Evolutionary conservation across 2,797 vertebrate species (phyloP).

Genomic region (Pachyuromys duprasi): DNA sequence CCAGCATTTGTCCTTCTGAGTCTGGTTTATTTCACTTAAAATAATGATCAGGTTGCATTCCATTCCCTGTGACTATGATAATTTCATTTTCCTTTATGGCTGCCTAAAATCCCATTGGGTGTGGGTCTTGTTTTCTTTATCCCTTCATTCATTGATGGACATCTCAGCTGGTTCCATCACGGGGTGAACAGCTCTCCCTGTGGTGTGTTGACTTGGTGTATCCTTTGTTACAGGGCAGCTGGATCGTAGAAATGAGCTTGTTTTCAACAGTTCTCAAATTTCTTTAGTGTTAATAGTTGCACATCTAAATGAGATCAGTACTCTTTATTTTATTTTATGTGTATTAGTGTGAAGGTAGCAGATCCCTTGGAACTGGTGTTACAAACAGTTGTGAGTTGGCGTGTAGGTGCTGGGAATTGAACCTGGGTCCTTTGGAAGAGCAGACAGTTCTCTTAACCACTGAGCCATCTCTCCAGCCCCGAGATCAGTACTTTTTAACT

Average conservation of each 20-base stretch:
- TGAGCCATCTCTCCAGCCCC: too few species aligned
- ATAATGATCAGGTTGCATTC: neutral
- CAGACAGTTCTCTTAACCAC: too few species aligned
- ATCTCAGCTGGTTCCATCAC: neutral
- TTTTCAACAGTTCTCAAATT: neutral
- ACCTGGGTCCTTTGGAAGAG: too few species aligned
- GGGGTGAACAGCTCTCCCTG: neutral
- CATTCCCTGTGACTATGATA: neutral
- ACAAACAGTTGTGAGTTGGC: too few species aligned
- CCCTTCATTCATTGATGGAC: neutral
- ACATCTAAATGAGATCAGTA: neutral
- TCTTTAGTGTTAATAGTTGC: neutral
- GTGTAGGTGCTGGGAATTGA: too few species aligned
- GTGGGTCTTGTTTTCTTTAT: neutral
- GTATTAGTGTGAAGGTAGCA: too few species aligned
- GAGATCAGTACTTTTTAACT: neutral
- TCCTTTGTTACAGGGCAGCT: neutral
- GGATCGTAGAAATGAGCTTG: neutral
- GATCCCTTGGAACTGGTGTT: too few species aligned
- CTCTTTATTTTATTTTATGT: too few species aligned
- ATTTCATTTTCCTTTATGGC: neutral
- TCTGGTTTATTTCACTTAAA: neutral
- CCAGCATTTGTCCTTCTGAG: neutral
- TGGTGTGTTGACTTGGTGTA: neutral
- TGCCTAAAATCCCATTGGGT: neutral